These are phyloP conservation scores for Arenaria interpres DNA, from an alignment of 2,113 vertebrate genomes.

Conservation along the genomic window DNA sequence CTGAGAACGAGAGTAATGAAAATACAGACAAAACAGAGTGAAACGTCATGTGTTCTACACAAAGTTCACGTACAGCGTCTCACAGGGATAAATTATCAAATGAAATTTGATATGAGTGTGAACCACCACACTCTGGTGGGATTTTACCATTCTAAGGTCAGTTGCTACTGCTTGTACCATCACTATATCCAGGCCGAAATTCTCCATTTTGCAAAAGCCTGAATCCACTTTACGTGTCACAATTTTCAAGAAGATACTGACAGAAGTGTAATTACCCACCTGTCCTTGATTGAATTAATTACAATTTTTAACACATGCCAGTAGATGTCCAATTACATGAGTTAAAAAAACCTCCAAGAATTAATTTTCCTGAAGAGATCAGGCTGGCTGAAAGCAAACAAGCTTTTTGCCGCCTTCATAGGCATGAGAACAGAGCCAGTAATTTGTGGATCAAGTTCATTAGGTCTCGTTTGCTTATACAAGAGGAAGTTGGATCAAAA, in stretches of 20 bases:
- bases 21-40: background rate
- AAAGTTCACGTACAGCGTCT: background rate
- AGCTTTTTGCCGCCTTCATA: background rate
- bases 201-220: background rate
- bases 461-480: background rate
- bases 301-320: slow-evolving; percentile 10
- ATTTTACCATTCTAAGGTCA: background rate
- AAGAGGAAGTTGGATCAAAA: background rate
- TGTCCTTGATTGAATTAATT: background rate
- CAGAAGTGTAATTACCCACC: background rate
- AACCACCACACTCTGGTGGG: background rate
- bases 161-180: background rate
- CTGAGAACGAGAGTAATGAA: background rate
- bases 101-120: background rate
- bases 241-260: background rate
- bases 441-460: background rate
- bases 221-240: background rate
- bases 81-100: background rate
- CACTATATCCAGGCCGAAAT: background rate
- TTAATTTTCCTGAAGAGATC: slow-evolving; percentile 1
- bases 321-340: background rate
- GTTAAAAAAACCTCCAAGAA: background rate
- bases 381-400: slow-evolving; percentile 14
- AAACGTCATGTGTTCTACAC: background rate
- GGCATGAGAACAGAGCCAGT: background rate